Evolutionary conservation across 1,140 invertebrate species (phyloP), one percentile per base, ranked within the genome.

Genomic region (Drosophila neocordata): DNA sequence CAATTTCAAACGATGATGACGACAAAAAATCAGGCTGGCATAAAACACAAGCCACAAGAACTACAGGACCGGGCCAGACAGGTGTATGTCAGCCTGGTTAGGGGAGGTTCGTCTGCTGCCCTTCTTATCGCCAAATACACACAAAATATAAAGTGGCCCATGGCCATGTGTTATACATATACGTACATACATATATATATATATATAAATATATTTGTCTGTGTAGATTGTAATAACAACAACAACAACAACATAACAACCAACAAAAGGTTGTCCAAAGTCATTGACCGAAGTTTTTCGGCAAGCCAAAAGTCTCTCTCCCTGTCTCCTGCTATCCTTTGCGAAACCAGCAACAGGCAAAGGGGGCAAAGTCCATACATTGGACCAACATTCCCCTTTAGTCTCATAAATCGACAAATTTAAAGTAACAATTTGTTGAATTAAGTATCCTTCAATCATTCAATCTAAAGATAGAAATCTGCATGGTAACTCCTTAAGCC

Each of bases 1-100:
- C 82, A 87, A 87, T 90, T 88, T 88, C 77, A 88, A 82, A 88
- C 77, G 82, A 73, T 67, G 79, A 79, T 77, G 83, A 71, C 69
- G 79, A 71, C 66, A 77, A 83, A 88, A 88, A 87, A 88, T 79
- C 69, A 81, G 65, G 27, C 71, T 60, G 51, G 22, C 51, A 41
- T 37, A 31, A 31, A 31, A 8, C 8, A 11, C 44, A 60, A 53
- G 70, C 70, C 55, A 15, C 52, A 48, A 34, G 38, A 68, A 68
- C 67, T 52, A 69, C 15, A 31, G 53, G 44, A 77, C 74, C 56
- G 68, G 64, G 57, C 83, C 79, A 88, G 83, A 88, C 83, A 88
- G 83, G 83, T 88, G 84, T 83, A 83, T 77, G 84, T 73, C 79
- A 79, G 79, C 38, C 68, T 62, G 59, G 65, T 6, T n/a, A 58